Percentiles rank a stretch among this genome's conserved stretches.
Conservation (phyloP, 1,140 invertebrate species). For the Lepidurus arcticus region DNA sequence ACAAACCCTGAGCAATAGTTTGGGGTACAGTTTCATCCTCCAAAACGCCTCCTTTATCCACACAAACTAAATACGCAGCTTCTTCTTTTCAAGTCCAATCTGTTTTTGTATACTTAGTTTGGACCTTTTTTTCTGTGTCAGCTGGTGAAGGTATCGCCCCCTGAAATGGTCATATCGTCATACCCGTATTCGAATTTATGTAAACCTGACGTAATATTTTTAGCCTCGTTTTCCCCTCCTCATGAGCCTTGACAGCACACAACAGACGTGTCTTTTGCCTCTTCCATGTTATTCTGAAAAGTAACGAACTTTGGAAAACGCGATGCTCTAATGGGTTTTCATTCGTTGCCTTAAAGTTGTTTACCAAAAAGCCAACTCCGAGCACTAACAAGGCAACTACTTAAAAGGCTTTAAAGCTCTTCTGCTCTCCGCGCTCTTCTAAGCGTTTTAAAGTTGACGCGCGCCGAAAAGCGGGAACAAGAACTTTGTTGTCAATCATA, state of each 20-base stretch:
- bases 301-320: neutral
- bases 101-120: neutral
- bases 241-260: neutral
- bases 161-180: neutral
- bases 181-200: neutral
- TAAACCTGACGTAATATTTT: neutral
- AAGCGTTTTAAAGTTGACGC: slow-evolving; percentile 5
- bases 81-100: neutral
- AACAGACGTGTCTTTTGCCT: neutral
- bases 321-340: neutral
- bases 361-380: neutral
- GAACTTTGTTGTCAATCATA: slow-evolving; percentile 12
- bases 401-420: slow-evolving; percentile 15
- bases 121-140: neutral
- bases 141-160: neutral
- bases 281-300: neutral
- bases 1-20: neutral
- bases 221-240: neutral
- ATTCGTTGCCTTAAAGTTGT: slow-evolving; percentile 14
- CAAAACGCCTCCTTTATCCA: slow-evolving; percentile 7
- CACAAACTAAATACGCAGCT: neutral
- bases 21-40: neutral
- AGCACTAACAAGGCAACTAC: slow-evolving; percentile 17
- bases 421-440: neutral
- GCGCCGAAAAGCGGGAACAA: slow-evolving; percentile 2